Conservation (phyloP, 2,888 invertebrate genomes). For the Drosophila neotestacea region DNA sequence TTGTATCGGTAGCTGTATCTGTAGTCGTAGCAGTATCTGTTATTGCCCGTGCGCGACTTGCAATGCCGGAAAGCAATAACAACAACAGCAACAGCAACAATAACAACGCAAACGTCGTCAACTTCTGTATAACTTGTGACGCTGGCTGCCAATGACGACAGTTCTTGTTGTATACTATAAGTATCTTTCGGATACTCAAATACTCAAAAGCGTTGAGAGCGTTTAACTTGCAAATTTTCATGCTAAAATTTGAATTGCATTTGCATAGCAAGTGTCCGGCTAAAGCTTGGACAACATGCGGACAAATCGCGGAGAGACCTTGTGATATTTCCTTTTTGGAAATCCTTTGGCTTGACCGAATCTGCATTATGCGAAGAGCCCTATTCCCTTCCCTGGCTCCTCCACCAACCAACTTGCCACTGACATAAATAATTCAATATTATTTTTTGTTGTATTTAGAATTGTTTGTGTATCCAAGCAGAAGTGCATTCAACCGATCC, state of each 20-base stretch:
- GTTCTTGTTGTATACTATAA: slow-evolving; percentile 25
- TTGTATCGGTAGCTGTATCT: slow-evolving; percentile 24
- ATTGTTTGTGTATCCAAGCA: slow-evolving; percentile 45
- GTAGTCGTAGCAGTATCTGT: slow-evolving; percentile 28
- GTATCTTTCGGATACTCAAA: slow-evolving; percentile 57
- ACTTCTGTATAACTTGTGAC: slow-evolving; percentile 65
- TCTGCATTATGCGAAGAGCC: slow-evolving; percentile 21
- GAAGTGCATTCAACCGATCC: slow-evolving; percentile 73
- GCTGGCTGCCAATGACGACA: slow-evolving; percentile 70
- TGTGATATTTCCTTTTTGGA: slow-evolving; percentile 16
- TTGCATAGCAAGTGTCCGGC: slow-evolving; percentile 72
- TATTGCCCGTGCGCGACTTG: slow-evolving; percentile 55
- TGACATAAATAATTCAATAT: slow-evolving; percentile 68
- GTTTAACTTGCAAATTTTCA: slow-evolving; percentile 49
- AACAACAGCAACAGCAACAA: slow-evolving; percentile 25
- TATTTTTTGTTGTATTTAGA: slow-evolving; percentile 16
- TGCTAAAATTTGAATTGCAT: slow-evolving; percentile 67
- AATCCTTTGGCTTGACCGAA: slow-evolving; percentile 37
- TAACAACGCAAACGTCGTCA: slow-evolving; percentile 43
- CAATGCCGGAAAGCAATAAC: slow-evolving; percentile 74
- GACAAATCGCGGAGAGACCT: background rate
- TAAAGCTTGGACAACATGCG: background rate
- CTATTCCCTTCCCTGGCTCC: background rate
- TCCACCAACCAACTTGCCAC: background rate
- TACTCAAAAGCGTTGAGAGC: slow-evolving; percentile 9